Conservation (phyloP, 2,113 vertebrate species). For the Mellivora capensis region DNA sequence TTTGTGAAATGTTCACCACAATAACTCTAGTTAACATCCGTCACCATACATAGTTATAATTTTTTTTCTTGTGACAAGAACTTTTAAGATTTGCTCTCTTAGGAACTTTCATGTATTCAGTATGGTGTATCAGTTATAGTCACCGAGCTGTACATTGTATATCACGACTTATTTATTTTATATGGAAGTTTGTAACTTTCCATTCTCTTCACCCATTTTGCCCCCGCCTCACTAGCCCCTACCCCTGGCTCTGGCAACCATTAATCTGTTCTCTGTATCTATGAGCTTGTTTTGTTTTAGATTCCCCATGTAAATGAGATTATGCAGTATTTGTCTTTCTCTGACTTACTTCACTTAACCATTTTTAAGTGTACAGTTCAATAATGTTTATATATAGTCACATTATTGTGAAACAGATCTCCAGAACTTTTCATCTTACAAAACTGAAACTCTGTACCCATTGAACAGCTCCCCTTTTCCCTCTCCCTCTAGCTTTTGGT, state of each 20-base stretch:
- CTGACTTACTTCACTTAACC: neutral
- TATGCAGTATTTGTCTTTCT: neutral
- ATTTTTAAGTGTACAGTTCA: neutral
- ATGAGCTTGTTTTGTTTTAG: neutral
- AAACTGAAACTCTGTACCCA: neutral
- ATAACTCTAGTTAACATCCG: neutral
- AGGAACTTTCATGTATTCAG: neutral
- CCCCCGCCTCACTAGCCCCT: neutral
- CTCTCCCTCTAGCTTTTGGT: neutral
- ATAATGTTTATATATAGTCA: neutral
- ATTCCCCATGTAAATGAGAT: neutral
- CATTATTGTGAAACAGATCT: neutral
- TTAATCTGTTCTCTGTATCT: neutral
- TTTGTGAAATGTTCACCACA: neutral
- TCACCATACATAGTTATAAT: neutral
- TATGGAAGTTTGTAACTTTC: neutral
- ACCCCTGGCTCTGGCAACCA: neutral
- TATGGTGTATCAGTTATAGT: neutral
- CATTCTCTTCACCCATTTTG: neutral
- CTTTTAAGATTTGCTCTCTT: neutral
- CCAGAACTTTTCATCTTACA: neutral
- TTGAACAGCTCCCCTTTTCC: neutral
- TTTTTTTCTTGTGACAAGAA: neutral
- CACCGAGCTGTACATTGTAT: neutral
- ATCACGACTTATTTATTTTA: neutral